Evolutionary conservation across 1,140 invertebrate species (phyloP).

Genomic region (Orius laevigatus): DNA sequence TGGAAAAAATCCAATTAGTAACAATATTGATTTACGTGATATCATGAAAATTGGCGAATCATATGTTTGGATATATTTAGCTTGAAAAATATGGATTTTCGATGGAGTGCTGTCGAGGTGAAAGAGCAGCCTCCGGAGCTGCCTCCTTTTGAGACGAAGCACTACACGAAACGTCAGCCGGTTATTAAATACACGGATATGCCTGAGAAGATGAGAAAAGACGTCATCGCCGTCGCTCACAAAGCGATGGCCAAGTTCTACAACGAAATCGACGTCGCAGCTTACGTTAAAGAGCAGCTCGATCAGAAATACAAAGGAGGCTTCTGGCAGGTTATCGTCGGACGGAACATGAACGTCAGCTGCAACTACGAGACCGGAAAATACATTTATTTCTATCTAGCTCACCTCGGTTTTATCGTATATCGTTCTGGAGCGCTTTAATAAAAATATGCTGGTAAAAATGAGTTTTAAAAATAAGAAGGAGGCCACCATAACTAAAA

Average conservation of each 20-base stretch:
- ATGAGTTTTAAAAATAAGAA: too few relatives aligned
- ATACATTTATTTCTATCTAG: slow-evolving; percentile 8
- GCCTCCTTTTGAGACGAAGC: slow-evolving; percentile 5
- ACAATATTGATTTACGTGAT: too few relatives aligned
- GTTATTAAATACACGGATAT: slow-evolving; percentile 6
- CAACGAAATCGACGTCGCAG: slow-evolving; percentile 7
- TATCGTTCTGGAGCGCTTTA: slow-evolving; percentile 5
- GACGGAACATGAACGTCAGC: slow-evolving; percentile 2
- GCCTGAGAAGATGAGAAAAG: not conserved
- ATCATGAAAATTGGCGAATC: too few relatives aligned
- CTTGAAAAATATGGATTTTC: too few relatives aligned
- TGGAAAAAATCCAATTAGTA: too few relatives aligned
- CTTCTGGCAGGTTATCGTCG: slow-evolving; percentile 4
- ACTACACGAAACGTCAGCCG: slow-evolving; percentile 2
- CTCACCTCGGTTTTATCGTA: slow-evolving; percentile 1
- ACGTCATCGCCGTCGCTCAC: not conserved
- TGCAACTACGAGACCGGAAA: slow-evolving; percentile 8
- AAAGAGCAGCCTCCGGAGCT: slow-evolving; percentile 2
- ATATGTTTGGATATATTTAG: too few relatives aligned
- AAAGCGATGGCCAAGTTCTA: slow-evolving; percentile 1
- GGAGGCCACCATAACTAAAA: too few relatives aligned
- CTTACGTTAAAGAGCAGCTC: not conserved
- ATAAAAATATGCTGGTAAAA: too few relatives aligned
- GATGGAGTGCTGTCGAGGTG: too few relatives aligned
- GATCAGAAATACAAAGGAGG: slow-evolving; percentile 3